Evolutionary conservation across 1,140 invertebrate species (phyloP).

Genomic region (Globodera ellingtonae): DNA sequence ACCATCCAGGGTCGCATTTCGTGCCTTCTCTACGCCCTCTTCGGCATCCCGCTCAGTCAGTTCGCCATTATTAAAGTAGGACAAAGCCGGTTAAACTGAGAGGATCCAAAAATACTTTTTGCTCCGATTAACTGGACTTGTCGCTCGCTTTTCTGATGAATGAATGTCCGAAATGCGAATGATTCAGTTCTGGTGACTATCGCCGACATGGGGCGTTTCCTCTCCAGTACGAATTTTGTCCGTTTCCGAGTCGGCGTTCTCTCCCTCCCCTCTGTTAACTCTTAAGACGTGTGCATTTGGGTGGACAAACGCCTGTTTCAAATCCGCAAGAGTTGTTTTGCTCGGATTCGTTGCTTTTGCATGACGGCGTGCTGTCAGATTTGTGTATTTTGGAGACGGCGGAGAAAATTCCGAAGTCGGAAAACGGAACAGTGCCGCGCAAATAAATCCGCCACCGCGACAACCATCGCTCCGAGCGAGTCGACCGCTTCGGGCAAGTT

Average conservation of each 20-base stretch:
- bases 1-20: conserved; percentile 69
- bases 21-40: conserved; percentile 69
- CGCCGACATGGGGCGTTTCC: conserved; percentile 68
- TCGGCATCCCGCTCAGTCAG: conserved; percentile 68
- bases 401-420: conserved; percentile 4
- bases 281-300: conserved; percentile 46
- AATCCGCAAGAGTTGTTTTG: conserved; percentile 47
- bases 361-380: conserved; percentile 27
- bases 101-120: conserved; percentile 13
- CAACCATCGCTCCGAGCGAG: conserved; percentile 24
- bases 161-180: background rate
- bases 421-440: conserved; percentile 1
- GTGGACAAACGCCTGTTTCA: conserved; percentile 55
- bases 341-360: conserved; percentile 37
- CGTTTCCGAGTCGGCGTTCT: background rate
- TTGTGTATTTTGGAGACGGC: conserved; percentile 24
- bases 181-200: conserved; percentile 67
- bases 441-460: conserved; percentile 28
- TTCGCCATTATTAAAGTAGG: conserved; percentile 23
- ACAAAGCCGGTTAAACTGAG: too few relatives aligned
- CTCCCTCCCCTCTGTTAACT: background rate
- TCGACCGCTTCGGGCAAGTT: conserved; percentile 10
- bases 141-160: conserved; percentile 65
- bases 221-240: conserved; percentile 50
- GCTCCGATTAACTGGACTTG: conserved; percentile 68